These are phyloP conservation scores for Corapipo altera DNA, from an alignment of 2,113 vertebrate species.

Conservation along the genomic window DNA sequence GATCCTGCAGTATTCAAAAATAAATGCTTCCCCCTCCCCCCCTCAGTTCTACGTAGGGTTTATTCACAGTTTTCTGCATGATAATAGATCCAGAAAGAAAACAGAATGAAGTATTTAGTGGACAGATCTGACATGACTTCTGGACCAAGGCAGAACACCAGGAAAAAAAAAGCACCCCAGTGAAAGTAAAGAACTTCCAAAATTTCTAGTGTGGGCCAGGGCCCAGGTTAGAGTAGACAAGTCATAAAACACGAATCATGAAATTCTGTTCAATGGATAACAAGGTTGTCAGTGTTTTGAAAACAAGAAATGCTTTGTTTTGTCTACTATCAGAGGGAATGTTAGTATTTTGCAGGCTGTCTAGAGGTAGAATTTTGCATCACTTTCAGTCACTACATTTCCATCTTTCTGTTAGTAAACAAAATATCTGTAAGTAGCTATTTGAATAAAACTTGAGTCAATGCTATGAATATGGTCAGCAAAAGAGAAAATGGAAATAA, in stretches of 20 bases:
- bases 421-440: not conserved
- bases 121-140: not conserved
- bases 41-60: not conserved
- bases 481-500: not conserved
- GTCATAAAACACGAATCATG: not conserved
- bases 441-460: not conserved
- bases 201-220: not conserved
- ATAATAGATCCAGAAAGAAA: not conserved
- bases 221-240: not conserved
- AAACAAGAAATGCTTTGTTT: not conserved
- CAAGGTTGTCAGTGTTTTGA: not conserved
- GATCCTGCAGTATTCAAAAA: not conserved
- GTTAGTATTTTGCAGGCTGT: not conserved
- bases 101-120: not conserved
- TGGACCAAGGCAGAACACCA: not conserved
- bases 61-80: not conserved
- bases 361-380: not conserved
- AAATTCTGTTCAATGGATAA: not conserved
- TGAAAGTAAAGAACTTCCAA: not conserved
- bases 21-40: not conserved
- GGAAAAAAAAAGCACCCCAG: rapidly evolving
- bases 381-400: not conserved
- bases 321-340: not conserved
- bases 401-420: not conserved
- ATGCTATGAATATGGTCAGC: not conserved